Conservation (phyloP, 2,113 vertebrate genomes). For the Clarias batrachus region DNA sequence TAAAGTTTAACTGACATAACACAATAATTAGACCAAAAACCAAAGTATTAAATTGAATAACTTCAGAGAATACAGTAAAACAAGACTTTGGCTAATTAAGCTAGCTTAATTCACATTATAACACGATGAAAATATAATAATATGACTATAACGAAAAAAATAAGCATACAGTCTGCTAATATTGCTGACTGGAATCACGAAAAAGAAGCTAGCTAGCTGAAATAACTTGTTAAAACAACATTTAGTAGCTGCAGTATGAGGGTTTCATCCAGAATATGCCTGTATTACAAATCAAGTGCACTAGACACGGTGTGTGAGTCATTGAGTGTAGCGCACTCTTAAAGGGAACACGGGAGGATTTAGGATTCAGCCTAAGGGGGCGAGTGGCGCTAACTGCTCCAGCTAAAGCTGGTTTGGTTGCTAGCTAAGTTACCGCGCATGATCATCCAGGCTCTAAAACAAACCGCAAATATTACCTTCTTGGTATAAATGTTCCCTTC, state of each 20-base stretch:
- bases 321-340: neutral
- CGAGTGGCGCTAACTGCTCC: neutral
- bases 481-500: neutral
- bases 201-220: neutral
- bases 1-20: neutral
- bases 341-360: neutral
- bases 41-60: neutral
- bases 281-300: neutral
- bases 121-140: neutral
- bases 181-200: neutral
- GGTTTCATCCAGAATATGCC: neutral
- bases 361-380: neutral
- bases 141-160: neutral
- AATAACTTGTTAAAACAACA: neutral
- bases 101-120: neutral
- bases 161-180: neutral
- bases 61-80: neutral
- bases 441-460: neutral
- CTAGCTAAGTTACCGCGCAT: neutral
- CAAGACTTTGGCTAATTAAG: neutral
- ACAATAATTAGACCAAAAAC: neutral
- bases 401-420: neutral
- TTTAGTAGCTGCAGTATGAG: neutral
- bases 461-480: neutral
- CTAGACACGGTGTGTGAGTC: neutral